Evolutionary conservation across 92 coral and sea anemone genomes (phyloP).

Genomic region (Metridium senile): DNA sequence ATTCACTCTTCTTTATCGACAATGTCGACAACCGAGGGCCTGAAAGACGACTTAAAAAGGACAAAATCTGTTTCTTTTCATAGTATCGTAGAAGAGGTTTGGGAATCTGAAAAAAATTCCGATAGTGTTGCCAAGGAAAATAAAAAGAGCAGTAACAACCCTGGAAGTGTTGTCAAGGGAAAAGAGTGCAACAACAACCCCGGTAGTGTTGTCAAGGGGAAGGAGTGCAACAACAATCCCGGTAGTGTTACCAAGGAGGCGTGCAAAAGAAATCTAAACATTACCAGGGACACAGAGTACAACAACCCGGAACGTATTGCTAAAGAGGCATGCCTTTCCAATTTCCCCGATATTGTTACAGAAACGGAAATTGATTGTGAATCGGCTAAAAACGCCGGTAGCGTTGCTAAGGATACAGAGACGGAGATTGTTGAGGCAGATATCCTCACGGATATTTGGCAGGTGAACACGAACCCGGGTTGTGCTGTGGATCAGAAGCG

Average conservation of each 20-base stretch:
- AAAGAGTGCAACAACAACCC: background rate
- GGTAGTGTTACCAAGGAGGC: background rate
- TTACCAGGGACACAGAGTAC: background rate
- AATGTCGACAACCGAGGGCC: slow-evolving; percentile 10
- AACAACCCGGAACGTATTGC: background rate
- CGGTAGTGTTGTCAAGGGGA: background rate
- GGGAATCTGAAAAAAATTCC: background rate
- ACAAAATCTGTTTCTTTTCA: slow-evolving; percentile 27
- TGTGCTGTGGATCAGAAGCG: background rate
- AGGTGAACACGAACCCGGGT: background rate
- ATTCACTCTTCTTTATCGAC: slow-evolving; percentile 19
- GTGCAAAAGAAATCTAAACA: background rate
- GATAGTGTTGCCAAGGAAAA: slow-evolving; percentile 19
- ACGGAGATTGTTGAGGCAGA: background rate
- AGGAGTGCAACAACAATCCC: background rate
- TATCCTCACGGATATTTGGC: background rate
- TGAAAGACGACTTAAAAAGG: slow-evolving; percentile 6
- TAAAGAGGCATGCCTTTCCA: background rate
- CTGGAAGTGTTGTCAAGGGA: background rate
- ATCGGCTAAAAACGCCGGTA: background rate
- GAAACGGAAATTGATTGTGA: background rate
- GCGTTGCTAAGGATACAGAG: background rate
- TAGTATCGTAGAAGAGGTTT: slow-evolving; percentile 18
- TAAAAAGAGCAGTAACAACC: background rate
- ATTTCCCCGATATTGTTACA: background rate